Percentiles rank a stretch among this genome's conserved stretches.
Evolutionary conservation across 2,113 vertebrate genomes (phyloP).

Genomic region (Pantherophis guttatus): DNA sequence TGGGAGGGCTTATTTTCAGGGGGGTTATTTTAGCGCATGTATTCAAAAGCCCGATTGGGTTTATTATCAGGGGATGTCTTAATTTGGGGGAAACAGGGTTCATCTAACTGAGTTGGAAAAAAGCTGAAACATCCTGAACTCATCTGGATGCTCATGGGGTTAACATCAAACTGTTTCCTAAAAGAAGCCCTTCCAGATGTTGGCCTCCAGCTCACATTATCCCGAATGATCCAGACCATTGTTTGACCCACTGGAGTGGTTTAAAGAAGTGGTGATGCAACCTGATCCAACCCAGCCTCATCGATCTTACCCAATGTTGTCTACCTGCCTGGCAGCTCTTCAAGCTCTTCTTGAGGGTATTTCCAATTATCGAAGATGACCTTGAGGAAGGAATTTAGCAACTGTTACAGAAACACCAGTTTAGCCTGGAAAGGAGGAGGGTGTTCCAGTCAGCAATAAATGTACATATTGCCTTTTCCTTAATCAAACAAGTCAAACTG

Average conservation of each 20-base stretch:
- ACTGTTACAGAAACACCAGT: background rate
- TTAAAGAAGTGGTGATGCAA: background rate
- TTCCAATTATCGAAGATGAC: background rate
- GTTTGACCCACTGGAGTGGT: background rate
- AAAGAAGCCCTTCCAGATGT: background rate
- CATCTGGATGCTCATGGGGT: background rate
- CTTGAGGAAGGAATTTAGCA: background rate
- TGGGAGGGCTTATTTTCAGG: too few relatives aligned
- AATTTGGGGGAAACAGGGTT: too few relatives aligned
- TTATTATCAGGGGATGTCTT: too few relatives aligned
- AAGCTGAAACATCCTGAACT: background rate
- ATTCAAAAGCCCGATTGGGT: too few relatives aligned
- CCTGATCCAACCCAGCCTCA: background rate
- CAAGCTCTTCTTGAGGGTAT: background rate
- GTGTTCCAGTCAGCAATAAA: background rate
- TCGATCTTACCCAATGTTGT: background rate
- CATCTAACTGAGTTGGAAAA: background rate
- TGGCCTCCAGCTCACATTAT: background rate
- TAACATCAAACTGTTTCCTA: background rate
- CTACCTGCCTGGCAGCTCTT: background rate
- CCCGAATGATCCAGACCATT: background rate
- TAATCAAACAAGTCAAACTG: background rate
- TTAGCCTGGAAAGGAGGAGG: background rate
- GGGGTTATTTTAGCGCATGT: too few relatives aligned
- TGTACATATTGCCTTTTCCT: background rate